These are phyloP conservation scores for Takifugu rubripes DNA, from an alignment of 2,797 vertebrate genomes.

Conservation along the genomic window DNA sequence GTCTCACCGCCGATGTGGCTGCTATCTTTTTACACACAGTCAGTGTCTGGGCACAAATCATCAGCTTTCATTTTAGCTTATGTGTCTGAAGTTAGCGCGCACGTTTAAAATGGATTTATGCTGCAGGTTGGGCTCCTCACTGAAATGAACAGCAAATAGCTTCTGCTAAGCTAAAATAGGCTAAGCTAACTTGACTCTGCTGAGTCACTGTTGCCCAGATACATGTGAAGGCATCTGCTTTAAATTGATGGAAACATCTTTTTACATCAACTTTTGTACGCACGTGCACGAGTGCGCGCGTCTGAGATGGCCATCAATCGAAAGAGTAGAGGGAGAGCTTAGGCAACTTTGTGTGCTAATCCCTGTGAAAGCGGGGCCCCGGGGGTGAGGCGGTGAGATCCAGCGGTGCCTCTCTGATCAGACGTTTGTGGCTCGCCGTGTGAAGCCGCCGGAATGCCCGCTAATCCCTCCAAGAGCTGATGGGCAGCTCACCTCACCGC, in stretches of 20 bases:
- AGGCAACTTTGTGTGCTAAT: slow-evolving; percentile 67
- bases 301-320: slow-evolving; percentile 60
- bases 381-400: slow-evolving; percentile 51
- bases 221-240: too few species aligned
- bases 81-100: background rate
- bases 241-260: too few species aligned
- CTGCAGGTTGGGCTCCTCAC: too few species aligned
- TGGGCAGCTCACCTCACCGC: slow-evolving; percentile 46
- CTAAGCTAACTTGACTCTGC: too few species aligned
- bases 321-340: slow-evolving; percentile 61
- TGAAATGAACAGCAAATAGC: too few species aligned
- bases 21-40: too few species aligned
- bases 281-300: background rate
- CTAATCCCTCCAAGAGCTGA: slow-evolving; percentile 63
- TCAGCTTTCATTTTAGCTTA: background rate
- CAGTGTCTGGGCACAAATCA: too few species aligned
- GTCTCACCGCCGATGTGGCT: background rate
- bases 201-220: too few species aligned
- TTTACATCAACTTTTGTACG: too few species aligned
- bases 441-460: slow-evolving; percentile 59
- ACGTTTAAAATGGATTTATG: too few species aligned
- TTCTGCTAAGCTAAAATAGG: too few species aligned
- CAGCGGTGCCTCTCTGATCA: slow-evolving; percentile 59
- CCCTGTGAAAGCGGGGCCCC: slow-evolving; percentile 64
- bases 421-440: slow-evolving; percentile 51